Evolutionary conservation across 1,140 invertebrate genomes (phyloP).

Genomic region (Semibalanus balanoides): DNA sequence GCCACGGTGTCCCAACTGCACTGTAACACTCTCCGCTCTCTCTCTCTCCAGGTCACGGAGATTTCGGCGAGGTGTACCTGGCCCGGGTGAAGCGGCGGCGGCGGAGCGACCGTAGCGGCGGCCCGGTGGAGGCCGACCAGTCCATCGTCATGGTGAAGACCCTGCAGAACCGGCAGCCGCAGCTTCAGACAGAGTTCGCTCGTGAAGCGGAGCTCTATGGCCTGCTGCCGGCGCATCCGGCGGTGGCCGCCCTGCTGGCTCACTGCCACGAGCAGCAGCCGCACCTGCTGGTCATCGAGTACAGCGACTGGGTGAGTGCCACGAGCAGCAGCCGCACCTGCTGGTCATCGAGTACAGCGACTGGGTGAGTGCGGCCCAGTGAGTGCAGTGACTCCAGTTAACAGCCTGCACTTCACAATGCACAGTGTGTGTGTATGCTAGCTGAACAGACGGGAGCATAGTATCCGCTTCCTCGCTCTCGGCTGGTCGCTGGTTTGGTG

Average conservation of each 20-base stretch:
- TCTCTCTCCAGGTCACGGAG: slow-evolving; percentile 50
- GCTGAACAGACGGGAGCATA: too few relatives aligned
- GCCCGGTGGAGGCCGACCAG: slow-evolving; percentile 35
- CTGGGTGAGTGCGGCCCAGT: slow-evolving; percentile 67
- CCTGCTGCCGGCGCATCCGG: slow-evolving; percentile 55
- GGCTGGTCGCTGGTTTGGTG: too few relatives aligned
- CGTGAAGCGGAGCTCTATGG: slow-evolving; percentile 71
- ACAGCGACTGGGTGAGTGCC: slow-evolving; percentile 80
- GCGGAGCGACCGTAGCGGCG: slow-evolving; percentile 28
- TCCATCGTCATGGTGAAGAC: slow-evolving; percentile 54
- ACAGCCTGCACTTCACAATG: too few relatives aligned
- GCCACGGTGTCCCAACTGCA: too few relatives aligned
- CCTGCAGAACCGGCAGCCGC: slow-evolving; percentile 59
- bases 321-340: slow-evolving; percentile 67
- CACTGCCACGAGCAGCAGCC: slow-evolving; percentile 67
- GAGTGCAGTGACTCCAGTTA: slow-evolving; percentile 65
- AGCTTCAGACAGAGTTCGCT: slow-evolving; percentile 61
- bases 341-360: slow-evolving; percentile 83
- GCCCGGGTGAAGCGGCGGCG: slow-evolving; percentile 37
- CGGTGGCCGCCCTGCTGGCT: slow-evolving; percentile 60
- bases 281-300: slow-evolving; percentile 75
- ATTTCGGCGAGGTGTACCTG: slow-evolving; percentile 78
- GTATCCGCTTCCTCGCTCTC: too few relatives aligned
- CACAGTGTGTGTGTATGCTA: too few relatives aligned
- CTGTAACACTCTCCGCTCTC: neutral